phyloP scores from a whole-genome alignment of 2,888 invertebrate species.

The Drosophila parthenogenetica region DNA sequence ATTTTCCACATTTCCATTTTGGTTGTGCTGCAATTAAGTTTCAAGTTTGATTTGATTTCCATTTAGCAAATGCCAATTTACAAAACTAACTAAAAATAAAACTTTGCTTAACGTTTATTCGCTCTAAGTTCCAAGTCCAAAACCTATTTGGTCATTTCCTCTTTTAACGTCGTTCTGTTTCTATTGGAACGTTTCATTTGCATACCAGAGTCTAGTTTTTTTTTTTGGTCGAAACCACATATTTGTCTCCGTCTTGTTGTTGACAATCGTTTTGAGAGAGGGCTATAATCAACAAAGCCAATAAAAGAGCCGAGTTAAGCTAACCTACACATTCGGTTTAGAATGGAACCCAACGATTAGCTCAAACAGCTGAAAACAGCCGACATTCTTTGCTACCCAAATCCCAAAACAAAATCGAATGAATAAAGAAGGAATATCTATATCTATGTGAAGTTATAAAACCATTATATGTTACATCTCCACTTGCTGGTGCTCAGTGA shows the following conservation, averaged over 20 bases:
- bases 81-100: background rate
- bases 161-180: constrained; percentile 45
- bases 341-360: constrained; percentile 24
- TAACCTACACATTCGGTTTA: constrained; percentile 23
- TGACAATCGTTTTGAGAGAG: constrained; percentile 25
- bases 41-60: constrained; percentile 26
- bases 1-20: constrained; percentile 59
- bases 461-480: constrained; percentile 13
- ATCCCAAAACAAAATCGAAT: background rate
- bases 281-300: constrained; percentile 50
- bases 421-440: background rate
- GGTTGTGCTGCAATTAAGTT: constrained; percentile 23
- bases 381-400: background rate
- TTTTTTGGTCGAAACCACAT: constrained; percentile 51
- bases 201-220: constrained; percentile 52
- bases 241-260: constrained; percentile 40
- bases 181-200: constrained; percentile 67
- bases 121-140: constrained; percentile 22
- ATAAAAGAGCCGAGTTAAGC: constrained; percentile 27
- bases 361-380: background rate
- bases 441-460: background rate
- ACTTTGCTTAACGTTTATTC: constrained; percentile 21
- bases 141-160: constrained; percentile 70
- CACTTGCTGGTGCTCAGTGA: background rate
- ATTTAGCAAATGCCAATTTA: constrained; percentile 29